Base-by-base conservation (phyloP, 2,113 vertebrate genomes). In the Plecturocebus donacophilus region DNA sequence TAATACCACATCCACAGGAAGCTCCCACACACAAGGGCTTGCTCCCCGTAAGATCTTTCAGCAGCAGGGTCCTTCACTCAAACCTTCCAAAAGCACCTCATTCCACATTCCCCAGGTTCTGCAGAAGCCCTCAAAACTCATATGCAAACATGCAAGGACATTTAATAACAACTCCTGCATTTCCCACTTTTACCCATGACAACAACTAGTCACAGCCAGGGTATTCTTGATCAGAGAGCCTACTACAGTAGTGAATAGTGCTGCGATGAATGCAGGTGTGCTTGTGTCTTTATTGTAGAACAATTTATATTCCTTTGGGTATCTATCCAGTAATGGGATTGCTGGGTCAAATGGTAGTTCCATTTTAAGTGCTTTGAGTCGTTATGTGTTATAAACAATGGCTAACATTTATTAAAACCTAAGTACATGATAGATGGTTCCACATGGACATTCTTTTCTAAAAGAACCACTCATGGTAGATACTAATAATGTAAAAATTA, bases 111-210 rank as follows among this genome's bases (percentile, higher is more conserved):
- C 45, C 16, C 38, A 10, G 0, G 30, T 14, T 54, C 32, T 38
- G 23, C 54, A 35, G 38, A 38, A 38, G 17, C 32, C 25, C 73
- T 23, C 30, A 47, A 52, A 42, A 32, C 66, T 5, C 75, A 20
- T 0, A 23, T 19, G 14, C 38, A 25, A 54, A 25, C 0, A 17
- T 64, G 45, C 68, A 32, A 12, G 23, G 8, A 64, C n/a, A 30
- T 66, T 42, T 42, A 32, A 25, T 13, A 25, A 12, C 12, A n/a
- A 61, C 25, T 25, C 40, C 40, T 52, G 17, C 45, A 23, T 30
- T 32, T 23, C 66, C 76, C 54, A 47, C n/a, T 1, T 5, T 16
- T 2, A 20, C 17, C 32, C 5, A 5, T 19, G 56, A 27, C 38
- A 3, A 6, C 3, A 40, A 38, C 66, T 5, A 10, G 13, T 13